Conservation (phyloP, 2,797 vertebrate species). For the Sebastes nivosus region DNA sequence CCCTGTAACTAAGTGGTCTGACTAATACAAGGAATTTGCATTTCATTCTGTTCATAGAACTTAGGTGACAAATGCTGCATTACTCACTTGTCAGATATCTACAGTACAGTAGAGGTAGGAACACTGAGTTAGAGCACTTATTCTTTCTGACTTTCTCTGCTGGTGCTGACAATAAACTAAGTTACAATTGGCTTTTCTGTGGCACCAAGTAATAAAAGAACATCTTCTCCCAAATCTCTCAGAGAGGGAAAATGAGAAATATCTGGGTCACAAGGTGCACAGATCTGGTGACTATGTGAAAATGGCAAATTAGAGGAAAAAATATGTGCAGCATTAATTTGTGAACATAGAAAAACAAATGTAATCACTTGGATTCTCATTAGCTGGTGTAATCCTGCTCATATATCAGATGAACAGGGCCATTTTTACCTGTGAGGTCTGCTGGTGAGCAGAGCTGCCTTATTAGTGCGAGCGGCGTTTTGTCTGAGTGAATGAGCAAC, state of each 20-base stretch:
- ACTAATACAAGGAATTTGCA: background rate
- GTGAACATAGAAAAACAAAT: slow-evolving; percentile 1
- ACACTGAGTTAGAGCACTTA: slow-evolving; percentile 1
- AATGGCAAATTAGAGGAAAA: slow-evolving; percentile 5
- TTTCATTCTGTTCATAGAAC: slow-evolving; percentile 6
- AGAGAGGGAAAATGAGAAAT: slow-evolving; percentile 5
- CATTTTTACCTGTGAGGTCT: slow-evolving; percentile 20
- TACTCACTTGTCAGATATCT: slow-evolving; percentile 32
- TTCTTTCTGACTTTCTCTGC: slow-evolving; percentile 12
- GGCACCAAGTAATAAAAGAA: slow-evolving; percentile 6
- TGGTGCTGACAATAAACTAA: slow-evolving; percentile 1
- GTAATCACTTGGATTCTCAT: slow-evolving; percentile 24
- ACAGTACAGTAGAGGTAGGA: background rate
- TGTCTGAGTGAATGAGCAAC: slow-evolving; percentile 42
- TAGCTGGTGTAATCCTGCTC: slow-evolving; percentile 3
- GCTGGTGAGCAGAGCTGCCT: slow-evolving; percentile 4
- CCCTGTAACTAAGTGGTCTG: background rate
- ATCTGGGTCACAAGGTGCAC: slow-evolving; percentile 23
- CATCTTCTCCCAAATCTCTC: slow-evolving; percentile 32
- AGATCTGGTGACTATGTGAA: slow-evolving; percentile 15
- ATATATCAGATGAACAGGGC: background rate
- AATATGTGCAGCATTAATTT: background rate
- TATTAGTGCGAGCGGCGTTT: slow-evolving; percentile 24
- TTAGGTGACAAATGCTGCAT: slow-evolving; percentile 10
- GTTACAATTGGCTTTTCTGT: slow-evolving; percentile 23